Percentiles rank a stretch among this genome's conserved stretches.
Evolutionary conservation across 2,888 invertebrate species (phyloP).

Genomic region (Drosophila yooni): DNA sequence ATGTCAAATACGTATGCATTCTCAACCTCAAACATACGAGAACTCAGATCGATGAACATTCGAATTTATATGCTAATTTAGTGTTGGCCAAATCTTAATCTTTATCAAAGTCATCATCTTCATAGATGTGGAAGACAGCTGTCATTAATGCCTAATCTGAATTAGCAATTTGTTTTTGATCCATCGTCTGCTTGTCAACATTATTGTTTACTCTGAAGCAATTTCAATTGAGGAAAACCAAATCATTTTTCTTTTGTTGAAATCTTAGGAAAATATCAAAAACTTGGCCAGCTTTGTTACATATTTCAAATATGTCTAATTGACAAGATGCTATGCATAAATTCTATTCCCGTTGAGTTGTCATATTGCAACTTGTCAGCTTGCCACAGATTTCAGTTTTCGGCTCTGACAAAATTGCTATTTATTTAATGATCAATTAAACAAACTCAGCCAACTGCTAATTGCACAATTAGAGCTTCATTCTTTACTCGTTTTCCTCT

Average conservation of each 20-base stretch:
- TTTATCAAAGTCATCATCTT: background rate
- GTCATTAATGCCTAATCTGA: background rate
- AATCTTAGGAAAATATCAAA: background rate
- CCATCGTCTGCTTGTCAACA: too few species aligned
- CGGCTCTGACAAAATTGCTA: too few species aligned
- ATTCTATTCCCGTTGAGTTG: background rate
- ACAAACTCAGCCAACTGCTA: background rate
- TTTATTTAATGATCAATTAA: background rate
- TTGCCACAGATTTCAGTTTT: background rate
- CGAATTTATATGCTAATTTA: too few species aligned
- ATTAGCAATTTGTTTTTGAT: background rate
- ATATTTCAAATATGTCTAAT: too few species aligned
- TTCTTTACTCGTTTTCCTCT: background rate
- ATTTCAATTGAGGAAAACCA: background rate
- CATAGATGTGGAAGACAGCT: too few species aligned
- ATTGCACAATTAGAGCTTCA: background rate
- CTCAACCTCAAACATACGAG: background rate
- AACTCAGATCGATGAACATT: background rate
- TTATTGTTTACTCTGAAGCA: background rate
- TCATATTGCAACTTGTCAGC: background rate
- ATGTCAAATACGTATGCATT: background rate
- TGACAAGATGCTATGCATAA: too few species aligned
- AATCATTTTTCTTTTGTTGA: background rate
- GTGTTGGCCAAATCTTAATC: background rate
- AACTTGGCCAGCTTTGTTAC: too few species aligned